phyloP scores from a whole-genome alignment of 2,888 invertebrate species.

The Leptura quadrifasciata region DNA sequence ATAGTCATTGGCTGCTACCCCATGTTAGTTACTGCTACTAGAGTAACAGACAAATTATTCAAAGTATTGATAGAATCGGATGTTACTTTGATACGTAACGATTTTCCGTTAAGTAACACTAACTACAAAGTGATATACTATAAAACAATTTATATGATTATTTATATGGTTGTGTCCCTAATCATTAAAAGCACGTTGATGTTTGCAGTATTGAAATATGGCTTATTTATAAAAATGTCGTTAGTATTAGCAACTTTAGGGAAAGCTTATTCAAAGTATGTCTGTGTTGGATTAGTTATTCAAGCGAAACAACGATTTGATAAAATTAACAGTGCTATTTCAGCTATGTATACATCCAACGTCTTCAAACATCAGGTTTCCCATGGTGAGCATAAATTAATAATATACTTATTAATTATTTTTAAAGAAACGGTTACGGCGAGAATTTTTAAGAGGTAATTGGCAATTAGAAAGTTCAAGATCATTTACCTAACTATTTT shows the following conservation, averaged over 20 bases:
- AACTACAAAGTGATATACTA: neutral
- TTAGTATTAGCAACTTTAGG: neutral
- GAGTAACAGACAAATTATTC: neutral
- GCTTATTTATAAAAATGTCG: neutral
- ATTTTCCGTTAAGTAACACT: neutral
- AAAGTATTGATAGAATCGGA: neutral
- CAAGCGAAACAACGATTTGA: slow-evolving; percentile 3
- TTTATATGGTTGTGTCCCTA: neutral
- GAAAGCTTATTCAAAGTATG: neutral
- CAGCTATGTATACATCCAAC: neutral
- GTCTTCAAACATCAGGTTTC: neutral
- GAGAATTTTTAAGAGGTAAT: no score
- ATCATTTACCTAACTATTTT: no score
- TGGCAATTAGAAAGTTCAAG: no score
- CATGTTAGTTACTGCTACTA: neutral
- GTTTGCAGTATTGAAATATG: neutral
- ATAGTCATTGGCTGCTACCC: neutral
- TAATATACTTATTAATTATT: no score
- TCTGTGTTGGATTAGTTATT: neutral
- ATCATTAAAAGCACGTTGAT: neutral
- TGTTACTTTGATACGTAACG: neutral
- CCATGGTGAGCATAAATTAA: neutral
- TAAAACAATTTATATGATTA: neutral
- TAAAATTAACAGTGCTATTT: slow-evolving; percentile 8
- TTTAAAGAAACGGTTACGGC: no score